Base-by-base conservation (phyloP, 1,140 invertebrate species). In the Lethrus apterus region DNA sequence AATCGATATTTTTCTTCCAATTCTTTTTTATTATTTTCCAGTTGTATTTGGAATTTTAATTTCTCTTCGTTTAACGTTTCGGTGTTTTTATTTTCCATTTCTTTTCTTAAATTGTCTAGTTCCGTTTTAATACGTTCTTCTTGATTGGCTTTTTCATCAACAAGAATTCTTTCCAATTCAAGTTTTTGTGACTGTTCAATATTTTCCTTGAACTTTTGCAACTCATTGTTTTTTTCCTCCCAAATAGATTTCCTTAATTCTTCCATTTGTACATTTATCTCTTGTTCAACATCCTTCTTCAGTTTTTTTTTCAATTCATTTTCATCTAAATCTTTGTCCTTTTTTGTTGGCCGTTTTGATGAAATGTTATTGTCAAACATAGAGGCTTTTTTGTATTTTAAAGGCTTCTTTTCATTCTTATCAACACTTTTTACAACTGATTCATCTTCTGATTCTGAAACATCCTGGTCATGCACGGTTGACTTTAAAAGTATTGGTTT, bases 401-500 rank as follows among this genome's bases (percentile, higher is more conserved):
- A 15, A 50, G 15, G 11, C 38, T 46, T 57, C 50, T 49, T 65
- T 46, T 29, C 56, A 23, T 50, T 63, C 54, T 65, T 70, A 23
- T 72, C 65, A 1, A 72, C 60, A 3, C 67, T 70, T 24, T 71
- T 71, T 1, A 67, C 66, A 1, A 68, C 58, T 32, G 64, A 72
- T 21, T 77, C 75, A 20, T 74, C 73, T 9, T 76, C 76, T 0
- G 74, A 78, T 10, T 70, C 73, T 0, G 71, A 71, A 41, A 50
- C 49, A 40, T 72, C 58, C 69, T 69, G 43, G 74, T 42, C 23
- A 4, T 19, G 17, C 10, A 26, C 40, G 2, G 40, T 26, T 5
- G 40, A 17, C 69, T 72, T 74, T n/a, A n/a, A n/a, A 2, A 75
- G 49, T 45, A 70, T 71, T 0, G 71, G 74, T 52, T 72, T 74